Evolutionary conservation across 2,797 vertebrate species (phyloP).

Genomic region (Acanthis flammea): DNA sequence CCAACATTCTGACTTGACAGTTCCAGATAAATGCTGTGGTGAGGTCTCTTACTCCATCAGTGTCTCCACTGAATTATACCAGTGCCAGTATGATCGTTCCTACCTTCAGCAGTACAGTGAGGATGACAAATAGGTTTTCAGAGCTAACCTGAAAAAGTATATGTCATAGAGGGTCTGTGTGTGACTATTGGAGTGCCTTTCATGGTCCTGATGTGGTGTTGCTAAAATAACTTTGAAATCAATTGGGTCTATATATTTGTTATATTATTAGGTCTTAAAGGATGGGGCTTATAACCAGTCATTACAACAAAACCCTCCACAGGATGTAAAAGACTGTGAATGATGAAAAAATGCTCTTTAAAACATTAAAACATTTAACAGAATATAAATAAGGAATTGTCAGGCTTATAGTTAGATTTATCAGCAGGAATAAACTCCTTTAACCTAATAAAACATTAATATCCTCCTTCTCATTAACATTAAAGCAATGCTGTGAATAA

Average conservation of each 20-base stretch:
- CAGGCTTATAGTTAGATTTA: not conserved
- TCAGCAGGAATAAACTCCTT: not conserved
- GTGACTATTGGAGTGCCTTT: not conserved
- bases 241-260: not conserved
- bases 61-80: not conserved
- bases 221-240: not conserved
- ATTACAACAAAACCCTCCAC: not conserved
- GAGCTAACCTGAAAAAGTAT: not conserved
- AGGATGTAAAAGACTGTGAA: not conserved
- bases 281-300: not conserved
- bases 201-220: fast-evolving
- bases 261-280: not conserved
- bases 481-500: not conserved
- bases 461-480: not conserved
- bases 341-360: not conserved
- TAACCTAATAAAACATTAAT: not conserved
- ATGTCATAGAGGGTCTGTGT: not conserved
- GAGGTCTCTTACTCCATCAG: not conserved
- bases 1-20: not conserved
- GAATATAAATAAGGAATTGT: not conserved
- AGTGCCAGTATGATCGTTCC: not conserved
- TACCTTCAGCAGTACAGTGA: not conserved
- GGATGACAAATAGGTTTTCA: not conserved
- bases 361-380: not conserved
- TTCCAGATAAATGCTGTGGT: not conserved